phyloP scores from a whole-genome alignment of 2,797 vertebrate species.

The Sebastes hubbsi region DNA sequence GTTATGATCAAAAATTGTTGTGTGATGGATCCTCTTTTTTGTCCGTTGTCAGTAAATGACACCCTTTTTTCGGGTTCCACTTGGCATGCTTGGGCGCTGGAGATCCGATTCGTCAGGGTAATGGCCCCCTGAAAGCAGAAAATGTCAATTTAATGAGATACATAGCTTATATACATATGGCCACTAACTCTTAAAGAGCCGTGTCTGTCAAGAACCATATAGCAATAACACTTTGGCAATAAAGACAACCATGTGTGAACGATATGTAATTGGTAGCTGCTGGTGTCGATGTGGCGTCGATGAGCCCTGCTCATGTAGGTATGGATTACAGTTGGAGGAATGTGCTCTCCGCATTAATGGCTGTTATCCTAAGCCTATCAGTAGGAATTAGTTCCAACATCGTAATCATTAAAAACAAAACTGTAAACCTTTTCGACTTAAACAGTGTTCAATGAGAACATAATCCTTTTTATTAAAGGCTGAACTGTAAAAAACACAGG shows the following conservation, averaged over 20 bases:
- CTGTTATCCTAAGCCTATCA: constrained; percentile 22
- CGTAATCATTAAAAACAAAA: constrained; percentile 37
- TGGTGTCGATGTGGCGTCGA: not conserved
- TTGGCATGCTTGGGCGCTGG: not conserved
- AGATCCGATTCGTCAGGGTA: constrained; percentile 33
- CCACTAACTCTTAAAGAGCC: constrained; percentile 34
- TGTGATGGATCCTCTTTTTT: constrained; percentile 41
- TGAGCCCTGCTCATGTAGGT: not conserved
- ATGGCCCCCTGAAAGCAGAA: constrained; percentile 25
- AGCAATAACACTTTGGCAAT: constrained; percentile 22
- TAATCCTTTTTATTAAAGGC: constrained; percentile 32
- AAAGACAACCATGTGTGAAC: constrained; percentile 46
- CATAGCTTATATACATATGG: constrained; percentile 19
- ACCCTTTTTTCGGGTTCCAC: constrained; percentile 4
- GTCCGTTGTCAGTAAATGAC: constrained; percentile 32
- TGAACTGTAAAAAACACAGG: not conserved
- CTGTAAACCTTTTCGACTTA: constrained; percentile 8
- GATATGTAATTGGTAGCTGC: constrained; percentile 2
- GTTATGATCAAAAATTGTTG: constrained; percentile 47
- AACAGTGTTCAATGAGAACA: constrained; percentile 8
- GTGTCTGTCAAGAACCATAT: constrained; percentile 29
- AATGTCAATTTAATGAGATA: constrained; percentile 39
- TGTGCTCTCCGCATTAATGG: constrained; percentile 13
- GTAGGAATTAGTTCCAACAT: constrained; percentile 5
- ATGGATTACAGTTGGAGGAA: constrained; percentile 5